phyloP scores from a whole-genome alignment of 2,888 invertebrate genomes.

The Pseudococcus viburni region DNA sequence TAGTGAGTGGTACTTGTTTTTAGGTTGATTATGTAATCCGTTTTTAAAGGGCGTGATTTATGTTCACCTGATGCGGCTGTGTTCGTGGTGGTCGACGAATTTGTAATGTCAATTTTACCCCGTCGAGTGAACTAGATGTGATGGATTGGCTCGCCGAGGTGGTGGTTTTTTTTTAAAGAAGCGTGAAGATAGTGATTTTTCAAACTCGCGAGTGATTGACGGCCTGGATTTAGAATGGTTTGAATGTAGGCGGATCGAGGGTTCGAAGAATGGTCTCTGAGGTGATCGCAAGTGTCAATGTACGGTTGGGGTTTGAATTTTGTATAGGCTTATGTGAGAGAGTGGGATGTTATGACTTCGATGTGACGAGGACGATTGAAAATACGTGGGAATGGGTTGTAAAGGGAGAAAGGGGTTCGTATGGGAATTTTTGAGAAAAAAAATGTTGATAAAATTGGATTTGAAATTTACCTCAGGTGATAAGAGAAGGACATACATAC shows the following conservation, averaged over 20 bases:
- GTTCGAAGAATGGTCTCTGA: neutral
- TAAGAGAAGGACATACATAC: too few relatives aligned
- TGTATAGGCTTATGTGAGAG: too few relatives aligned
- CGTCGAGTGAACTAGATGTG: neutral
- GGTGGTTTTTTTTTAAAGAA: neutral
- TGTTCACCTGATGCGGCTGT: neutral
- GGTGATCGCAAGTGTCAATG: neutral
- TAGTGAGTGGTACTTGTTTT: too few relatives aligned
- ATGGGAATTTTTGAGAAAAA: too few relatives aligned
- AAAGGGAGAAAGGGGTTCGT: too few relatives aligned
- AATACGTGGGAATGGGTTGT: too few relatives aligned
- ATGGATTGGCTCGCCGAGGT: neutral
- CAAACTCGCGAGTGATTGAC: neutral
- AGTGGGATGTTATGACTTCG: too few relatives aligned
- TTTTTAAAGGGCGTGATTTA: slow-evolving; percentile 19
- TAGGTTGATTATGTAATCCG: neutral
- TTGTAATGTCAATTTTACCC: neutral
- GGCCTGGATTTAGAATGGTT: neutral
- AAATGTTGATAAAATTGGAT: too few relatives aligned
- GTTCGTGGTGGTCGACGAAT: neutral
- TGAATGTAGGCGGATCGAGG: neutral
- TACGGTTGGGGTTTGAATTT: neutral
- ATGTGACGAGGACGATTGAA: too few relatives aligned
- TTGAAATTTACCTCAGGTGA: too few relatives aligned
- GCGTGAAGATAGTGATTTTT: neutral